Evolutionary conservation across 92 coral and sea anemone genomes (phyloP), one percentile per base, ranked within the genome.

Genomic region (Bergia puertoricense): DNA sequence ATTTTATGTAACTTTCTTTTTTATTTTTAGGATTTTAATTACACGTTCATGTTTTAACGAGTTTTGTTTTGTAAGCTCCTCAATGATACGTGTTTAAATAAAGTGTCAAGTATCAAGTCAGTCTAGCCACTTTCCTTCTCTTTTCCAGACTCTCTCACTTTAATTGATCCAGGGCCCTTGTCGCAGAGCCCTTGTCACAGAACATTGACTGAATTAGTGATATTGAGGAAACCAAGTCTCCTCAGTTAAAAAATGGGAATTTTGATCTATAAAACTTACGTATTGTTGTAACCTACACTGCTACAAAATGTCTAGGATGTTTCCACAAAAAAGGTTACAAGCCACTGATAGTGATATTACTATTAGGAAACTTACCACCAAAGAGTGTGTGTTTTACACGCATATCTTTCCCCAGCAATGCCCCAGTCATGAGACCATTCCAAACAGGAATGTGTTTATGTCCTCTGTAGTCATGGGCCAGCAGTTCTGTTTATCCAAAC

Each of bases 331-430:
- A 22, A 22, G 10, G 48, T 68, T 39, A 37, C 50, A 65, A 16
- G 4, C 4, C 16, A 22, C n/a, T n/a, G n/a, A n/a, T n/a, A 43
- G 2, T 23, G 40, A 72, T 41, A 13, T 72, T 18, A 40, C 4
- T 40, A 39, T 9, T 41, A 42, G 43, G 3, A 36, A 72, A 84
- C 87, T 30, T 73, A 84, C 87, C 75, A 74, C 77, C 87, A 84
- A 84, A 84, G 72, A 48, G 36, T 46, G 56, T 73, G 77, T 84
- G 87, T 72, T 84, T 84, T 72, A 84, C 77, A 44, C 87, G 87
- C 87, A 84, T 84, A 46, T 84, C 87, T 84, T 71, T 51, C 48
- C 46, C 30, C 73, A 56, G 48, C 20, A 11, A 22, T 43, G 45
- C 23, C 66, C 78, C 79, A 30, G 68, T 18, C 30, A 36, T 13